phyloP scores from a whole-genome alignment of 2,113 vertebrate genomes.

The Lophius piscatorius region DNA sequence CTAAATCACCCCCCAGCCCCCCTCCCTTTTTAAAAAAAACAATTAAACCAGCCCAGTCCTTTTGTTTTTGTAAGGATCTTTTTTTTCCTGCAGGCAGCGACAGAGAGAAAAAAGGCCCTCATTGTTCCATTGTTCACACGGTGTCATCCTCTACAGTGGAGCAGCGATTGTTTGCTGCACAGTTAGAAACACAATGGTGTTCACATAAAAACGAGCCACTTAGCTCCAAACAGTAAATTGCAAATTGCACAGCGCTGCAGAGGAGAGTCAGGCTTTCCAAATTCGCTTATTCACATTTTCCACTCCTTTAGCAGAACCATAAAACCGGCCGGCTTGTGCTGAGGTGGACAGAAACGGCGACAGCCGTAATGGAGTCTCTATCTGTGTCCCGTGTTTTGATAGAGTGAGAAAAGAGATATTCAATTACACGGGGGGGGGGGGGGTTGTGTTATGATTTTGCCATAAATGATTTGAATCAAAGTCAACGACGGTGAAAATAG shows the following conservation, averaged over 20 bases:
- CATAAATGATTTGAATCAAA: constrained; percentile 48
- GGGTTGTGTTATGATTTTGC: constrained; percentile 46
- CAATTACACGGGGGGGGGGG: constrained; percentile 36
- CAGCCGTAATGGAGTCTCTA: constrained; percentile 45
- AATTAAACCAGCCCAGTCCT: constrained; percentile 70
- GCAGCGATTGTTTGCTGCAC: constrained; percentile 80
- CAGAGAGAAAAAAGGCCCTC: constrained; percentile 69
- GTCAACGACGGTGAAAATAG: constrained; percentile 50
- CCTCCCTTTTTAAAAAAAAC: no score
- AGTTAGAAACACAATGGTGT: constrained; percentile 79
- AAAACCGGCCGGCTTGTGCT: constrained; percentile 74
- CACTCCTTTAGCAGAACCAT: constrained; percentile 70
- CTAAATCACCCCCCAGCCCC: constrained; percentile 60
- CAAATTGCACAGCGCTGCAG: constrained; percentile 67
- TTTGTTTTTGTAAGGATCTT: constrained; percentile 67
- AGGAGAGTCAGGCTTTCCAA: constrained; percentile 75
- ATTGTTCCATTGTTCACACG: constrained; percentile 80
- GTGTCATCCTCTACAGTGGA: constrained; percentile 77
- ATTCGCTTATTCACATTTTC: constrained; percentile 81
- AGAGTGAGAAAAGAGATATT: constrained; percentile 57
- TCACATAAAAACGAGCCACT: constrained; percentile 81
- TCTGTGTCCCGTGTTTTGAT: constrained; percentile 64
- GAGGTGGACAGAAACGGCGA: constrained; percentile 75
- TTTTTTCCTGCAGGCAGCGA: constrained; percentile 60
- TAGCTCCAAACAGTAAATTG: constrained; percentile 79